phyloP scores from a whole-genome alignment of 2,888 invertebrate genomes.

The Epirrhoe tristata region DNA sequence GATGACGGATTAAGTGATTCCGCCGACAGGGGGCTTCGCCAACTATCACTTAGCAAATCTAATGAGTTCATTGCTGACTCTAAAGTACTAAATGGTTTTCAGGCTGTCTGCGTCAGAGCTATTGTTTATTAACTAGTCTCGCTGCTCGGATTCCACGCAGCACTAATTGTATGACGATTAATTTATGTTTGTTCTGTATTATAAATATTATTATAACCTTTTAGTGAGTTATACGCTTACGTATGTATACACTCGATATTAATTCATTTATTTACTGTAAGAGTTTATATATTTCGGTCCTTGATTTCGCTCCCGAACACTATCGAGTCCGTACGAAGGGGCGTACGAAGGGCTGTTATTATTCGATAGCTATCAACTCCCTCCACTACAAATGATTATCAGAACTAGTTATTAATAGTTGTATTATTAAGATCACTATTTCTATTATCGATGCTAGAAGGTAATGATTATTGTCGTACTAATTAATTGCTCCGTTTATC shows the following conservation, averaged over 20 bases:
- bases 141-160: too few relatives aligned
- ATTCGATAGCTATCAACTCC: background rate
- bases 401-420: background rate
- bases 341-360: background rate
- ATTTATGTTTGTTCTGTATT: too few relatives aligned
- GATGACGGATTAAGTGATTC: constrained; percentile 7
- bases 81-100: background rate
- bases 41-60: constrained; percentile 3
- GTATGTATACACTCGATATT: too few relatives aligned
- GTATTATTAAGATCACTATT: background rate
- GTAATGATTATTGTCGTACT: background rate
- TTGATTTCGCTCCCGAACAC: background rate
- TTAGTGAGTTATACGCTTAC: too few relatives aligned
- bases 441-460: too few relatives aligned
- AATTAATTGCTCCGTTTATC: background rate
- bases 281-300: background rate
- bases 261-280: background rate
- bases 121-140: too few relatives aligned
- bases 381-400: background rate
- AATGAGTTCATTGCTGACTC: background rate
- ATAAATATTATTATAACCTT: background rate
- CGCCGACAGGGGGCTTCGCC: background rate
- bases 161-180: too few relatives aligned
- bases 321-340: background rate
- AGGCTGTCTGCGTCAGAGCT: too few relatives aligned